A percentile compares a stretch with the other conserved stretches of the same genome.
Conservation (phyloP, 35 echinoderm and acorn worm species). For the Heliocidaris tuberculata region DNA sequence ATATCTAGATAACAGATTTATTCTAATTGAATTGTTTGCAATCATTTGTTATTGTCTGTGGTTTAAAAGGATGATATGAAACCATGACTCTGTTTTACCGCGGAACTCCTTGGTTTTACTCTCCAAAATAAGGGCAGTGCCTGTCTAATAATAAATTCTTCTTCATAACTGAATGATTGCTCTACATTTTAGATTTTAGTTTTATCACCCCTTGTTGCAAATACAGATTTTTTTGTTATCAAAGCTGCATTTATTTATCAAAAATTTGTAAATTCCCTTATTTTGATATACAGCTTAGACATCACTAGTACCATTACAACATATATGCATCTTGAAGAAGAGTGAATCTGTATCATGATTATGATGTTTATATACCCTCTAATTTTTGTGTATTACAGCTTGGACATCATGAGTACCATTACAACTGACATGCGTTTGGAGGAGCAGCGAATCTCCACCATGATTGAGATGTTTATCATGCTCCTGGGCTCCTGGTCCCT, state of each 20-base stretch:
- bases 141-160: no score
- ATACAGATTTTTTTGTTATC: not conserved
- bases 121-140: not conserved
- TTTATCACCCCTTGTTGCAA: not conserved
- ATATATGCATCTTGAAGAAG: no score
- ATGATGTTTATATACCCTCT: not conserved
- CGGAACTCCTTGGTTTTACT: not conserved
- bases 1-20: not conserved
- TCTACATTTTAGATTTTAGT: not conserved
- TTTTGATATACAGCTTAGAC: not conserved
- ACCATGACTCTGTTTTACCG: not conserved
- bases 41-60: not conserved
- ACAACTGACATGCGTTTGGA: constrained; percentile 71
- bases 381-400: not conserved
- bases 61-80: not conserved
- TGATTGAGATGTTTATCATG: constrained; percentile 64
- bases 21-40: not conserved
- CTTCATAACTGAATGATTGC: not conserved
- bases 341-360: no score
- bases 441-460: constrained; percentile 55
- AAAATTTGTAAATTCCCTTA: not conserved
- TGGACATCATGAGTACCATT: constrained; percentile 74
- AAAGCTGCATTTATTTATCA: not conserved
- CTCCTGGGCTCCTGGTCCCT: constrained; percentile 59
- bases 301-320: no score